These are phyloP conservation scores for Discoglossus pictus DNA, from an alignment of 2,797 vertebrate genomes.

Conservation along the genomic window DNA sequence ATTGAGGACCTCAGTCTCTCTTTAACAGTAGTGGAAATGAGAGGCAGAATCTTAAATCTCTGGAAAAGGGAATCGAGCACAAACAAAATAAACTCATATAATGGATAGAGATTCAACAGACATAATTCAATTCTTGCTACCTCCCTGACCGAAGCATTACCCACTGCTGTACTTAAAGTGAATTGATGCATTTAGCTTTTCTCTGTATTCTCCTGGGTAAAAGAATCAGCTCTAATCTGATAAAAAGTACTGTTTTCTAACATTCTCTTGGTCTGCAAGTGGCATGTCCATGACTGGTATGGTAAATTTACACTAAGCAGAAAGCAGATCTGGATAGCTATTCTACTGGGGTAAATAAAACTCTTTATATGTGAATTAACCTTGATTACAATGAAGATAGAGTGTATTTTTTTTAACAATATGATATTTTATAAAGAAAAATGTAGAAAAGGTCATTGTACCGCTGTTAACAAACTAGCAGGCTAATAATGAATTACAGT, in stretches of 20 bases:
- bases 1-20: no score
- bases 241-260: conserved; percentile 49
- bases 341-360: background rate
- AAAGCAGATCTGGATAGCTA: background rate
- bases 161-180: conserved; percentile 45
- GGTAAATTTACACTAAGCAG: conserved; percentile 10
- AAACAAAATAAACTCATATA: conserved; percentile 42
- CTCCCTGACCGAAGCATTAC: conserved; percentile 43
- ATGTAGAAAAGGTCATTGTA: conserved; percentile 27
- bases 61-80: conserved; percentile 15
- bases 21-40: conserved; percentile 6
- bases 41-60: conserved; percentile 27
- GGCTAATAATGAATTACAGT: conserved; percentile 36
- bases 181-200: conserved; percentile 50
- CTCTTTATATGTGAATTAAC: background rate
- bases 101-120: conserved; percentile 44
- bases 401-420: no score
- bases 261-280: conserved; percentile 41
- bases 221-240: conserved; percentile 48
- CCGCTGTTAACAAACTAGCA: conserved; percentile 25
- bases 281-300: conserved; percentile 8
- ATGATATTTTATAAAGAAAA: conserved; percentile 5
- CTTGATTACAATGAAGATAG: background rate
- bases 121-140: conserved; percentile 47
- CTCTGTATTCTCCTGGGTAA: conserved; percentile 36